Base-by-base conservation (phyloP, 2,113 vertebrate genomes). In the Tachysurus vachellii region DNA sequence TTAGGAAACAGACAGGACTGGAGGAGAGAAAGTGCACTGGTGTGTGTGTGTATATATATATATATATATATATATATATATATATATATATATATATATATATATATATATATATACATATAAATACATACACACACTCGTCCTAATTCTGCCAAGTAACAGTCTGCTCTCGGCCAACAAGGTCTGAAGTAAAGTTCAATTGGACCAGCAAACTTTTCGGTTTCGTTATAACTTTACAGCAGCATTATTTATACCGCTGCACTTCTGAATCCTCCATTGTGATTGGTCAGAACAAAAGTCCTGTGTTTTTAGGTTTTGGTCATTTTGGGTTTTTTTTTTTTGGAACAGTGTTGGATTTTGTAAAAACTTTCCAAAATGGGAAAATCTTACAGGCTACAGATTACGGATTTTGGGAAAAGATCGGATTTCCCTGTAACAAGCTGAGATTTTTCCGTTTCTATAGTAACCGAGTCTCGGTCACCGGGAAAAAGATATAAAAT, bases 21-120 rank as follows among this genome's bases (percentile, higher is more conserved):
- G 47, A 47, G 47, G 17, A 85, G 87, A 91, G 70, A 91, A 83
- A 89, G 85, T 92, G 73, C 12, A 64, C 1, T n/a, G 75, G 12
- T 7, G 13, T 12, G 36, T 36, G 36, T 36, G 36, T 36, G 36
- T 36, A 2, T 36, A 1, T 36, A 36, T 36, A 1, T 36, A 36
- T 36, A 36, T 36, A 36, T 36, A 36, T 36, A 36, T 36, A 36
- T 36, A 36, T 36, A 36, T 36, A 36, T 36, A 36, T 36, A 36
- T 36, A 36, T 36, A 53, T 47, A 53, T 76, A 50, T 73, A 44
- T 73, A 75, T 44, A 73, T 68, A 28, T 12, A 68, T n/a, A 68
- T 68, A 68, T 31, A 31, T 47, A 50, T 76, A 76, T 36, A 71
- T 14, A 76, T 3, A 53, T 4, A 77, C 5, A 77, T 84, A 80